Conservation (phyloP, 2,797 vertebrate species). For the Chromis chromis region DNA sequence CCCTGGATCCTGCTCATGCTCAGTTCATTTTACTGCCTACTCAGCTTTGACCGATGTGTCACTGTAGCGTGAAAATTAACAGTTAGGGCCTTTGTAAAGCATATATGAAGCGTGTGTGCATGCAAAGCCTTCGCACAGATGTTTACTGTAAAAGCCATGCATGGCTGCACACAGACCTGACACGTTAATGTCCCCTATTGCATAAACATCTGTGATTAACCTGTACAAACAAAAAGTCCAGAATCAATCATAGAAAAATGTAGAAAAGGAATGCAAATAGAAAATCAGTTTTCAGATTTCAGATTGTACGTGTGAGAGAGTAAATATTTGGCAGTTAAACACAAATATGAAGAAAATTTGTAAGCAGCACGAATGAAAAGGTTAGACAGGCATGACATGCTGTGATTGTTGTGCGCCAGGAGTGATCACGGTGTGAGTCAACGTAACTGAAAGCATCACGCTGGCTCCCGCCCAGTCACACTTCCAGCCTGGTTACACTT, state of each 20-base stretch:
- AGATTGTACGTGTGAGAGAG: background rate
- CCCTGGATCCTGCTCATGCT: conserved; percentile 37
- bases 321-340: conserved; percentile 24
- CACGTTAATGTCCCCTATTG: conserved; percentile 1
- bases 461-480: conserved; percentile 60
- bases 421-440: conserved; percentile 58
- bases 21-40: conserved; percentile 53
- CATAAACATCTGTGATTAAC: conserved; percentile 38
- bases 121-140: conserved; percentile 44
- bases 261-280: background rate
- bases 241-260: background rate
- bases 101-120: conserved; percentile 29
- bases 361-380: conserved; percentile 34
- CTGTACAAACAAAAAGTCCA: background rate
- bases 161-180: conserved; percentile 46
- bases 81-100: background rate
- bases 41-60: conserved; percentile 44
- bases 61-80: conserved; percentile 37
- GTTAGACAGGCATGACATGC: conserved; percentile 37
- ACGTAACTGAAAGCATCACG: conserved; percentile 39
- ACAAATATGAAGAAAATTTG: conserved; percentile 9
- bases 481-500: conserved; percentile 62
- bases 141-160: conserved; percentile 30
- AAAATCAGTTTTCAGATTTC: background rate
- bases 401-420: conserved; percentile 27